Evolutionary conservation across 1,140 invertebrate species (phyloP), one percentile per base, ranked within the genome.

Genomic region (Drosophila fuyamai): DNA sequence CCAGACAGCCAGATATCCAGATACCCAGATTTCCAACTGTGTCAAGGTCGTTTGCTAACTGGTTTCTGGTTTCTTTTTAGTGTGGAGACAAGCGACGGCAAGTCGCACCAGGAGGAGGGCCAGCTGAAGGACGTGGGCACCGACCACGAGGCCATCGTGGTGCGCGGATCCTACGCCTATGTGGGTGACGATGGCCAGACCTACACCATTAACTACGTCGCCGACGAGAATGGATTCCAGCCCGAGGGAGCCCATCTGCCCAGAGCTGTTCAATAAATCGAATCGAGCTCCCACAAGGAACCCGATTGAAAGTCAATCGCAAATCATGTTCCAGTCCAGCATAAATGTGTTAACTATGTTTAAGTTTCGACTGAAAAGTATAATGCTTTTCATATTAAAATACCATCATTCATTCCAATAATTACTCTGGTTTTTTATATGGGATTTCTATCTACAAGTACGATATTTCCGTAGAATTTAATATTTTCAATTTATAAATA

Each of bases 191-290:
- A 96, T 81, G 96, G 96, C 32, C 93, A 95, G 61, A 92, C 94
- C 36, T 95, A 96, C 83, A 93, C 93, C 65, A 93, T 97, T 58
- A 94, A 93, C 14, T 97, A 96, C 92, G 93, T 95, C 44, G 96
- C 96, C 41, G 96, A 97, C 92, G 96, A 97, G 93, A 96, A 96
- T 81, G 96, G 96, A 38, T 97, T 96, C 80, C 95, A 95, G 57
- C 95, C 96, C 2, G 79, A 93, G 73, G 95, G 95, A 16, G 94
- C 93, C 12, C 95, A 95, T 89, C 82, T 95, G 23, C 91, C 91
- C 8, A 77, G 82, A 51, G 72, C 80, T 53, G 80, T 80, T 27
- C 77, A 88, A 68, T 86, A 86, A 53, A 29, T 8, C 10, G 6
- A n/a, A 29, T 12, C 1, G 3, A 0, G 29, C 1, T 46, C 16